These are phyloP conservation scores for Stigmatopora argus DNA, from an alignment of 2,113 vertebrate genomes.

Conservation along the genomic window DNA sequence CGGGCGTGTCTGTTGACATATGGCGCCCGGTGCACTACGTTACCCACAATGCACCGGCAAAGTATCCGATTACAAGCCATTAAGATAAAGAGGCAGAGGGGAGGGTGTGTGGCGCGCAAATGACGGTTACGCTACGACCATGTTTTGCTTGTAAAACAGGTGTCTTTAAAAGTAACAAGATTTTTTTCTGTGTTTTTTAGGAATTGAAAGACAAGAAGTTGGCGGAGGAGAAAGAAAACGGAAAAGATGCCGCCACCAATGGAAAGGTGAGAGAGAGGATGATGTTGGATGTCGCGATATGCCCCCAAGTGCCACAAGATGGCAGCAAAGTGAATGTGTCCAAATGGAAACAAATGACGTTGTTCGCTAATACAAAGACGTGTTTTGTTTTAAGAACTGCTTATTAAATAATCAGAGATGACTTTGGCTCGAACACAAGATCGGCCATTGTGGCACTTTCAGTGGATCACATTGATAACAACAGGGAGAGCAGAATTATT, in stretches of 20 bases:
- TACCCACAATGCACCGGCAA: conserved; percentile 61
- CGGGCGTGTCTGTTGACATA: conserved; percentile 69
- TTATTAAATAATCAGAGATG: too few species aligned
- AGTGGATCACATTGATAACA: too few species aligned
- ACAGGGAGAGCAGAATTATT: too few species aligned
- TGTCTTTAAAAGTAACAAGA: neutral
- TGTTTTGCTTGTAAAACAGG: neutral
- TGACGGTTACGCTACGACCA: conserved; percentile 35
- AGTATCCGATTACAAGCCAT: conserved; percentile 73
- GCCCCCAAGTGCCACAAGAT: too few species aligned
- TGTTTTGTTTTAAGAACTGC: too few species aligned
- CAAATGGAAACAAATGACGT: too few species aligned
- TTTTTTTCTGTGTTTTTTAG: conserved; percentile 56
- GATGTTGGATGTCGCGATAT: too few species aligned
- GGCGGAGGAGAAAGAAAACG: conserved; percentile 90
- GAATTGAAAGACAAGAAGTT: conserved; percentile 97
- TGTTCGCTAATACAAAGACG: too few species aligned
- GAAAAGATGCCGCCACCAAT: conserved; percentile 86
- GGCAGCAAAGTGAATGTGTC: too few species aligned
- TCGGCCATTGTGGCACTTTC: too few species aligned
- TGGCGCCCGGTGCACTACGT: conserved; percentile 60
- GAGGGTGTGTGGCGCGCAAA: conserved; percentile 40
- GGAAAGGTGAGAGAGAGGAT: conserved; percentile 71
- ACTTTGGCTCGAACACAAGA: too few species aligned
- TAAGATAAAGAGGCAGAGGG: conserved; percentile 26